Evolutionary conservation across 1,140 invertebrate genomes (phyloP), one percentile per base, ranked within the genome.

Genomic region (Vollenhovia emeryi): DNA sequence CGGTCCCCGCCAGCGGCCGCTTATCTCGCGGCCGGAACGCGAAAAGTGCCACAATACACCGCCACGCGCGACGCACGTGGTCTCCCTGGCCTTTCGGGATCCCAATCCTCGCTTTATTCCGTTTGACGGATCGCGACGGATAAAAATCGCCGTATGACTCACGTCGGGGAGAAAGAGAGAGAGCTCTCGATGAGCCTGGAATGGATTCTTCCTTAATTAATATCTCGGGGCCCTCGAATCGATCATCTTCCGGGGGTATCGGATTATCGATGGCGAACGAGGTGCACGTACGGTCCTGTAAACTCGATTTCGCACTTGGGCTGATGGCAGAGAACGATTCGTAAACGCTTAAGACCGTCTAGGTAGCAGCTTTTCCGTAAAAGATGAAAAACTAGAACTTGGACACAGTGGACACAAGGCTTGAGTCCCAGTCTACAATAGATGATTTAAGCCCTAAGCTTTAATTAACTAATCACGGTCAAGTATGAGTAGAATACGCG

Each of bases 11-110:
- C 13, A n/a, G n/a, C n/a, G n/a, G 24, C 33, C 15, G 24, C 50
- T 82, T 82, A 82, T 82, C 40, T 82, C 27, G 50, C 27, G 15
- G 33, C 52, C n/a, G 43, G 40, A 71, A 71, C 8, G 64, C 21
- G 15, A 78, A 80, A 71, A 79, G 15, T 36, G 18, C 3, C 3
- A 33, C 24, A 71, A 73, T 73, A 18, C 18, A 57, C 6, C 30
- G 62, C 45, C 50, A 79, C 30, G 60, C 43, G 60, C 13, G 57
- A 52, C 9, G 43, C 36, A 43, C 24, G n/a, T 73, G 66, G 18
- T 57, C 24, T n/a, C n/a, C n/a, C n/a, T 43, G 27, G 11, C n/a
- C n/a, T 57, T 57, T 57, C 45, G 15, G 21, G 13, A 59, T 57
- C 24, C n/a, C 1, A 45, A 57, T 71, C 36, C n/a, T 71, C 2